These are phyloP conservation scores for Pongo abelii DNA, from an alignment of 2,113 vertebrate genomes.

Conservation along the genomic window DNA sequence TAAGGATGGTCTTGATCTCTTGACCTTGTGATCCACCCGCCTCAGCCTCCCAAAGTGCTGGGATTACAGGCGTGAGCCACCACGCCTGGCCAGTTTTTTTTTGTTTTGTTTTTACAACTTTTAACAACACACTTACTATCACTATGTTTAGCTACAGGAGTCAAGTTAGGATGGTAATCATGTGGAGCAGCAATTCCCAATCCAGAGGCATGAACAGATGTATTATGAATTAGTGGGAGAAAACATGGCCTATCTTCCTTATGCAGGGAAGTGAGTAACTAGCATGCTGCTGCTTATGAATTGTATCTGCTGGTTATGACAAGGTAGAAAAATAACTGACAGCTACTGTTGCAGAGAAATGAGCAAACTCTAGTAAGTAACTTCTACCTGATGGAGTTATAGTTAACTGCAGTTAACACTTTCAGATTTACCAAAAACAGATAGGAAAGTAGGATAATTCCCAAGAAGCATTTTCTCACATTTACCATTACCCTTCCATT, in stretches of 20 bases:
- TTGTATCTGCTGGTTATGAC: conserved; percentile 16
- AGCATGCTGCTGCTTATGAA: background rate
- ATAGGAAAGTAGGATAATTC: background rate
- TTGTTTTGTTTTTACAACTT: background rate
- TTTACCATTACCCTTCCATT: conserved; percentile 41
- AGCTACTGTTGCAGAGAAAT: conserved; percentile 39
- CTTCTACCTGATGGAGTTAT: conserved; percentile 14
- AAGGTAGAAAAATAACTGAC: conserved; percentile 41
- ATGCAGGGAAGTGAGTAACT: background rate
- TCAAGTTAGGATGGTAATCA: conserved; percentile 16
- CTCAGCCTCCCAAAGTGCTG: no score
- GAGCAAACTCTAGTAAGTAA: conserved; percentile 32
- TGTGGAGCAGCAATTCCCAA: conserved; percentile 1
- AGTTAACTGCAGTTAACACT: conserved; percentile 27
- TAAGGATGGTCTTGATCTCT: no score
- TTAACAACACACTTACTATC: background rate
- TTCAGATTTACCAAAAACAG: conserved; percentile 38
- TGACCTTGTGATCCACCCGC: no score
- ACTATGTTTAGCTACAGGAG: conserved; percentile 6
- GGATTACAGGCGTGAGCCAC: no score
- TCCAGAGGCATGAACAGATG: background rate
- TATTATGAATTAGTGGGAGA: background rate
- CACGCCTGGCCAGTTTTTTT: no score
- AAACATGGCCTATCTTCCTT: conserved; percentile 6
- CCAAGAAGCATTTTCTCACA: conserved; percentile 43